phyloP scores from a whole-genome alignment of 1,140 invertebrate species.

The Medauroidea extradentata region DNA sequence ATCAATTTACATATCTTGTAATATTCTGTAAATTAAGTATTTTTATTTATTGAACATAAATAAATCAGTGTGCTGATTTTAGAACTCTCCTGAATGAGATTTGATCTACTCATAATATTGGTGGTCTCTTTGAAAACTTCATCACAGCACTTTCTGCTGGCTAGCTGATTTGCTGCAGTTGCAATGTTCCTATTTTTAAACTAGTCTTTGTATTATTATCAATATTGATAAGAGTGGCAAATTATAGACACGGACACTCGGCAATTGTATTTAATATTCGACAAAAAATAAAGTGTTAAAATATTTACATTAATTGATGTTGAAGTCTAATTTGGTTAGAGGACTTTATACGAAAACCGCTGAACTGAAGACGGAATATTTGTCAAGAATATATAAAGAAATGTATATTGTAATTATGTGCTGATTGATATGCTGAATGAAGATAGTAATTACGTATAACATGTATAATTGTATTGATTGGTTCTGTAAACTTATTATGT shows the following conservation, averaged over 20 bases:
- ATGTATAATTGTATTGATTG: conserved; percentile 1
- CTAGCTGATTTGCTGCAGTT: conserved; percentile 12
- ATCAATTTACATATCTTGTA: background rate
- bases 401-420: background rate
- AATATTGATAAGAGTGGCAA: conserved; percentile 4
- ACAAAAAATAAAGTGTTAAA: background rate
- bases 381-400: conserved; percentile 1
- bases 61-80: conserved; percentile 2
- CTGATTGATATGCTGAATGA: background rate
- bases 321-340: background rate
- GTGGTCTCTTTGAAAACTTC: conserved; percentile 4
- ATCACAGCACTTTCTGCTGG: conserved; percentile 12
- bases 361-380: too few relatives aligned
- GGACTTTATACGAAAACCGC: too few relatives aligned
- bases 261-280: background rate
- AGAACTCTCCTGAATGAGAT: background rate
- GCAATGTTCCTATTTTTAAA: conserved; percentile 40
- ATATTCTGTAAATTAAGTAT: conserved; percentile 5
- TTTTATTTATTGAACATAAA: conserved; percentile 12
- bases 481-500: conserved; percentile 3
- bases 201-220: conserved; percentile 29
- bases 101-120: background rate
- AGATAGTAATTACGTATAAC: background rate
- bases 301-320: background rate
- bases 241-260: background rate